phyloP scores from a whole-genome alignment of 1,140 invertebrate genomes.

The Ephestia elutella region DNA sequence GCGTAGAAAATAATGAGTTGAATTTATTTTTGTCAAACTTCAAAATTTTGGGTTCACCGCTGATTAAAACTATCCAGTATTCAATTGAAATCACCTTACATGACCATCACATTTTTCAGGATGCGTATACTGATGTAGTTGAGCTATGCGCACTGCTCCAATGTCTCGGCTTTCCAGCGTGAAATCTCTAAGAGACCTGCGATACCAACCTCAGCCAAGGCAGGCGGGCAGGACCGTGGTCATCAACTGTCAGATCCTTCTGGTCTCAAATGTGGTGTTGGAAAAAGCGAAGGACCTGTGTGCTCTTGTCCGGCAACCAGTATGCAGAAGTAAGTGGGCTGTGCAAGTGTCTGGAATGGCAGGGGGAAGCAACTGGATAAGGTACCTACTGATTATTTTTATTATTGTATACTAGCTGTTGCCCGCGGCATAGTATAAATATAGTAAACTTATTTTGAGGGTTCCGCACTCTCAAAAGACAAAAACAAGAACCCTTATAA shows the following conservation, averaged over 20 bases:
- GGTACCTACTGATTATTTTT: no score
- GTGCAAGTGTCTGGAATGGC: conserved; percentile 61
- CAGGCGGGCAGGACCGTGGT: conserved; percentile 37
- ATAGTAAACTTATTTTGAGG: no score
- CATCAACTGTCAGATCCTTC: conserved; percentile 61
- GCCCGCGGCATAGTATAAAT: no score
- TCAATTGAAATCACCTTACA: no score
- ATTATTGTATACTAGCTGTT: not conserved
- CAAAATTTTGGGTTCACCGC: no score
- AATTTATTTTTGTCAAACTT: no score
- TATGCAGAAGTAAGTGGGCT: conserved; percentile 55
- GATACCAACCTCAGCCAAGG: conserved; percentile 46
- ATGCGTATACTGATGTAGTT: conserved; percentile 55
- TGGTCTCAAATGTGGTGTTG: conserved; percentile 53
- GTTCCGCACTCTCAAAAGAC: no score
- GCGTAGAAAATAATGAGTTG: no score
- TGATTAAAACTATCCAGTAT: no score
- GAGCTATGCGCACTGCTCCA: conserved; percentile 57
- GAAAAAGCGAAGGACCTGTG: conserved; percentile 41
- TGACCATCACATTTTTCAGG: conserved; percentile 32
- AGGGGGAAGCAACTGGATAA: conserved; percentile 62
- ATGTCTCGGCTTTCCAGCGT: conserved; percentile 57
- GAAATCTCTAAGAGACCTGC: conserved; percentile 40
- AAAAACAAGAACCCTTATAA: no score
- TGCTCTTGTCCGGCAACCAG: conserved; percentile 53